Evolutionary conservation across 2,888 invertebrate genomes (phyloP), one percentile per base, ranked within the genome.

Genomic region (Lithosia quadra): DNA sequence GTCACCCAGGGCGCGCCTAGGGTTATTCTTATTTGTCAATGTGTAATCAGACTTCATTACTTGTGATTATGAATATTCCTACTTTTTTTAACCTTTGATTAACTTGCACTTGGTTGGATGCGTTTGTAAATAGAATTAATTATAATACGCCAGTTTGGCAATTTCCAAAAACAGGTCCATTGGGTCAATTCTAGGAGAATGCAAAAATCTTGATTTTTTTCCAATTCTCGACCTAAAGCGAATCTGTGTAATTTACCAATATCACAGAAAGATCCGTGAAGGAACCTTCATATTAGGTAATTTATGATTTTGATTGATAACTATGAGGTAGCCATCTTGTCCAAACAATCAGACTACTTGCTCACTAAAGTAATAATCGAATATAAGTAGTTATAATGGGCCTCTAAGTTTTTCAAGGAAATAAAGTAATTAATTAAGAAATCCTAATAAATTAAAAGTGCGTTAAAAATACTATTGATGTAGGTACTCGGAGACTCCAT

Each of bases 401-500:
- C n/a, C n/a, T 49, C 9, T 49, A 49, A 49, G 49, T 60, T 61
- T 59, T 56, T 56, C 56, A 61, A 55, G 36, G 53, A 66, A 53
- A 58, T 53, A 36, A 53, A 59, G 4, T 24, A 36, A 33, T 33
- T 22, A 65, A 22, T 18, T 57, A 34, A n/a, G 53, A 61, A 69
- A 57, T 69, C 57, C 57, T 65, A 69, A 57, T 58, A 57, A 63
- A 24, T 8, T 28, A 49, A 18, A 55, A 33, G 18, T 49, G 58
- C 39, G 28, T 57, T 39, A 53, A 56, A 21, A 67, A 61, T 43
- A 56, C 66, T 61, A 61, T 28, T 18, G 36, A 43, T n/a, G 11
- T n/a, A n/a, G n/a, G n/a, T 66, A 36, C 24, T 66, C 13, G 34
- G 57, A 78, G 65, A 74, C 34, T 62, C 39, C 21, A 70, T 39